Base-by-base conservation (phyloP, 1,140 invertebrate species). In the Ips nitidus region DNA sequence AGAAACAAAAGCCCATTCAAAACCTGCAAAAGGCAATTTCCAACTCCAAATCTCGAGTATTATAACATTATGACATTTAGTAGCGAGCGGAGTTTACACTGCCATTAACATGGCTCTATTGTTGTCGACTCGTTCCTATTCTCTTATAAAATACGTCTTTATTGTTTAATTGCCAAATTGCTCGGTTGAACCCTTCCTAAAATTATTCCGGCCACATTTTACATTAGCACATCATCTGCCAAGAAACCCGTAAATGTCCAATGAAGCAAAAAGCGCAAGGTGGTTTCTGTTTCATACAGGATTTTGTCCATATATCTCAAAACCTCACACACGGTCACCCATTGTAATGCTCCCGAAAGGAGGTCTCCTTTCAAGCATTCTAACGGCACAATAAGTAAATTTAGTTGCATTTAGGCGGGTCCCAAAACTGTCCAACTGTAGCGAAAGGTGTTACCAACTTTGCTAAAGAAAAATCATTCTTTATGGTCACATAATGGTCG, bases 61-160 rank as follows among this genome's bases (percentile, higher is more conserved):
- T 65, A 65, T 65, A 65, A 65, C 62, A 65, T 65, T 65, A 45
- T 65, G 62, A 65, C 62, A 55, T 65, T 65, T 65, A 65, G 62
- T 53, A 65, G 62, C 62, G 40, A 65, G 62, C 62, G 62, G 41
- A 65, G 62, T 65, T 65, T 65, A 65, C 62, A 47, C 62, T 55
- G 62, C 62, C 52, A 53, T 65, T 65, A 65, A 55, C 62, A 65
- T 55, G 52, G 62, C 62, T 47, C 62, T 65, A 65, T 65, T 65
- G 62, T 65, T 65, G 62, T 65, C 62, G 45, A 22, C 37, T 65
- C 37, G 43, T 55, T 56, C 52, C 56, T 56, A 37, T 36, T 40
- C 47, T 43, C 47, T 62, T 52, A 55, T 65, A 55, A 65, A 65
- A 65, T 65, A 53, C 41, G 39, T 53, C 42, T 53, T 65, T 65